phyloP scores from a whole-genome alignment of 1,140 invertebrate genomes.

The Drosophila pectinifera region DNA sequence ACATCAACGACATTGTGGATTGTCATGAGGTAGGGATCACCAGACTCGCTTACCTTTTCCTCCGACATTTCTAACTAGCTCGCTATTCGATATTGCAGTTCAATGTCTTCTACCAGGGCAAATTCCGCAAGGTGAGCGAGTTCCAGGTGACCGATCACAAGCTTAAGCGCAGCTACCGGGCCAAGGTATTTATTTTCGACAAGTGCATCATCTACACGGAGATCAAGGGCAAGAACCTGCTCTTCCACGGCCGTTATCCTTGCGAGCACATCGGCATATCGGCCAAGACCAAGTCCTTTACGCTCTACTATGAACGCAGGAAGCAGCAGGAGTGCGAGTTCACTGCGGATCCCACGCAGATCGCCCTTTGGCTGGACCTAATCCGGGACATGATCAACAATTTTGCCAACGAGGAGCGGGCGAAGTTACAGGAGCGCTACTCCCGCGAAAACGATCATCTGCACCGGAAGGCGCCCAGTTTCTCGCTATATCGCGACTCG shows the following conservation, averaged over 20 bases:
- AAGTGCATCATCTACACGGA: slow-evolving; percentile 85
- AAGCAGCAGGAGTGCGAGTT: slow-evolving; percentile 84
- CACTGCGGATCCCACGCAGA: slow-evolving; percentile 59
- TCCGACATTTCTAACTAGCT: not conserved
- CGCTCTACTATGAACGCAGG: slow-evolving; percentile 74
- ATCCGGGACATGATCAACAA: slow-evolving; percentile 80
- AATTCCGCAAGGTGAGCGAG: slow-evolving; percentile 79
- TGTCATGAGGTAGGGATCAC: slow-evolving; percentile 71
- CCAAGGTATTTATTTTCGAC: slow-evolving; percentile 84
- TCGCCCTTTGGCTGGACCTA: slow-evolving; percentile 69
- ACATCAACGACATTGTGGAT: slow-evolving; percentile 81
- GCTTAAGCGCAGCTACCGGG: slow-evolving; percentile 68
- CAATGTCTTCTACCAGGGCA: slow-evolving; percentile 81
- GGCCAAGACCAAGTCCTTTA: slow-evolving; percentile 73
- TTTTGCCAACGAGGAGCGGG: slow-evolving; percentile 72
- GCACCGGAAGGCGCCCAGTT: slow-evolving; percentile 74
- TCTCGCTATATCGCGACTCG: slow-evolving; percentile 77
- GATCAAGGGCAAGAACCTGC: slow-evolving; percentile 76
- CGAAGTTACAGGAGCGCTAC: slow-evolving; percentile 74
- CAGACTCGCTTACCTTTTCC: not conserved
- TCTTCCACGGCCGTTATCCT: slow-evolving; percentile 82
- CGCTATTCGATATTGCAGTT: too few relatives aligned
- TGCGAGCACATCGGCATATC: slow-evolving; percentile 78
- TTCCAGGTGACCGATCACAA: slow-evolving; percentile 74
- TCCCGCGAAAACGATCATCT: slow-evolving; percentile 71